A percentile compares a stretch with the other conserved stretches of the same genome.
These are phyloP conservation scores for Eristalis pertinax DNA, from an alignment of 2,888 invertebrate species.

Conservation along the genomic window DNA sequence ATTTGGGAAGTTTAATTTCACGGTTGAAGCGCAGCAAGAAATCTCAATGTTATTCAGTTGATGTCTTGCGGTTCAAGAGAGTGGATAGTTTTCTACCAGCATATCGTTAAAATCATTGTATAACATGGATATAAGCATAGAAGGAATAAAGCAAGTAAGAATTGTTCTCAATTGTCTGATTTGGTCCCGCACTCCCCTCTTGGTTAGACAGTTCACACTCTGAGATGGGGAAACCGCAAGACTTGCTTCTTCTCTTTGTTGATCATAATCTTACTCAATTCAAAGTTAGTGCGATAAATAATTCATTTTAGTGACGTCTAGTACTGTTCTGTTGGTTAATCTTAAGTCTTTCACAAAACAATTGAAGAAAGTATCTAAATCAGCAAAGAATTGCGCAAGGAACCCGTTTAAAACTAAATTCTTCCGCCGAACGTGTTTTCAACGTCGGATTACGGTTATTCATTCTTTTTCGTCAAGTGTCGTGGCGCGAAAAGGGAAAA, in stretches of 20 bases:
- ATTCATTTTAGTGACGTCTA: background rate
- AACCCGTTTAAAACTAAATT: background rate
- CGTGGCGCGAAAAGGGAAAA: background rate
- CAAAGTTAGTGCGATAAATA: background rate
- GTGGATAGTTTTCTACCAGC: background rate
- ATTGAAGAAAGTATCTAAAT: background rate
- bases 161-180: background rate
- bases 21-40: background rate
- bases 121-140: conserved; percentile 12
- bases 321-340: background rate
- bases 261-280: background rate
- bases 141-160: background rate
- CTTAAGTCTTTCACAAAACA: background rate
- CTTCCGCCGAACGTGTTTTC: background rate
- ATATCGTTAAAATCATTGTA: background rate
- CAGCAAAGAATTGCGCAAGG: background rate
- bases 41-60: conserved; percentile 12
- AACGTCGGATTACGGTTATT: background rate
- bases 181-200: background rate
- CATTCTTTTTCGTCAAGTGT: background rate
- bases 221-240: background rate
- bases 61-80: conserved; percentile 3
- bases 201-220: background rate
- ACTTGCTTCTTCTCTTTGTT: background rate
- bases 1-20: conserved; percentile 46